Evolutionary conservation across 2,888 invertebrate species (phyloP).

Genomic region (Meandrusa payeni): DNA sequence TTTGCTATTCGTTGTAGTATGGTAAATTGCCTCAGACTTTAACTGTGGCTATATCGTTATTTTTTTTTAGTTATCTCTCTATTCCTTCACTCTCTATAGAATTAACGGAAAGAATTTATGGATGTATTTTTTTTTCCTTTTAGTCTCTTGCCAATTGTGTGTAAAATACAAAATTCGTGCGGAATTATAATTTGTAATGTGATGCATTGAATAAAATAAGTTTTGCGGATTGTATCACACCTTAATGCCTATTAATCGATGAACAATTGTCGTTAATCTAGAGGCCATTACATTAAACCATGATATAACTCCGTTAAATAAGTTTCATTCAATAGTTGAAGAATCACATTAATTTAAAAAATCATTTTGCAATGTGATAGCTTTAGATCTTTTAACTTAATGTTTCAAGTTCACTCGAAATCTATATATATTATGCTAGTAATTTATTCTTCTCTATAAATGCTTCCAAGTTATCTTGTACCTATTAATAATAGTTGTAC

Average conservation of each 20-base stretch:
- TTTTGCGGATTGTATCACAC: too few species aligned
- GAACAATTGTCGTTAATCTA: too few species aligned
- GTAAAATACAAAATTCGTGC: conserved; percentile 54
- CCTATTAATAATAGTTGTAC: conserved; percentile 59
- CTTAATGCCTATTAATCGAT: too few species aligned
- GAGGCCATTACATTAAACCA: too few species aligned
- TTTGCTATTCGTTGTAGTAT: conserved; percentile 74
- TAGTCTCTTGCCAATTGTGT: conserved; percentile 78
- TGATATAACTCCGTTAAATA: too few species aligned
- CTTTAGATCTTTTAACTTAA: conserved; percentile 67
- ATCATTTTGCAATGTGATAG: conserved; percentile 75
- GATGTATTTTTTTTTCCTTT: conserved; percentile 55
- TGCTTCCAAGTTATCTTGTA: conserved; percentile 36
- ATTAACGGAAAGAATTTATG: conserved; percentile 60
- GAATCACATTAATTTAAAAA: too few species aligned
- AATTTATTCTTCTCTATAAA: conserved; percentile 48
- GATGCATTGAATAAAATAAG: too few species aligned
- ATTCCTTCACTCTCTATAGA: conserved; percentile 72
- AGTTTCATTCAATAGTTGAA: too few species aligned
- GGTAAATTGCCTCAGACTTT: conserved; percentile 64
- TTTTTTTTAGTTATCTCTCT: conserved; percentile 57
- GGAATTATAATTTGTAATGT: conserved; percentile 66
- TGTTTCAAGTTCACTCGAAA: conserved; percentile 51
- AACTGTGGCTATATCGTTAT: conserved; percentile 49
- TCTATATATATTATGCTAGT: conserved; percentile 50